These are phyloP conservation scores for Sebastiscus tertius DNA, from an alignment of 2,797 vertebrate genomes.

Conservation along the genomic window DNA sequence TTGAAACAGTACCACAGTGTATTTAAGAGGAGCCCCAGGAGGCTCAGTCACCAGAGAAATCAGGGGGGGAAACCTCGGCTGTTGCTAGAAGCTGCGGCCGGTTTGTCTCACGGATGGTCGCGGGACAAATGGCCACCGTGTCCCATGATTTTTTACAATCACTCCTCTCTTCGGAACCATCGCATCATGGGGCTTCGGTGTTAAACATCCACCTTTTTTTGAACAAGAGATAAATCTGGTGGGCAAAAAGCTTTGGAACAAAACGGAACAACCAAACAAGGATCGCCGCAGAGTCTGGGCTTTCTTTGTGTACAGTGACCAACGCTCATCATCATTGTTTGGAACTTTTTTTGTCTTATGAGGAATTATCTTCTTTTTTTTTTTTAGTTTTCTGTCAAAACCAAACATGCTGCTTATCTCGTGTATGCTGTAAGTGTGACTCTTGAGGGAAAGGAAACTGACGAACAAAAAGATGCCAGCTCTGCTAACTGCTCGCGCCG, in stretches of 20 bases:
- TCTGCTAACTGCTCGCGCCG: conserved; percentile 43
- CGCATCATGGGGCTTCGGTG: conserved; percentile 53
- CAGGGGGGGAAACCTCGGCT: not conserved
- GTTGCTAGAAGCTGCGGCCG: conserved; percentile 13
- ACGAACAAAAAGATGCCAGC: conserved; percentile 57
- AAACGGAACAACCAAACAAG: conserved; percentile 60
- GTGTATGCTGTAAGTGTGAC: conserved; percentile 80
- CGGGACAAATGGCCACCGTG: conserved; percentile 20
- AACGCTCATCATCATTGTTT: conserved; percentile 71
- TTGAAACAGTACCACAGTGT: conserved; percentile 21
- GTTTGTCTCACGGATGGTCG: conserved; percentile 10
- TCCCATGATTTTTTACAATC: conserved; percentile 56
- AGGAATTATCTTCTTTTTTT: conserved; percentile 49
- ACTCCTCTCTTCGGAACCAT: conserved; percentile 50
- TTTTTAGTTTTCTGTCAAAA: conserved; percentile 69
- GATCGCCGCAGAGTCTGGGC: conserved; percentile 47
- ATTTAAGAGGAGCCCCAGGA: conserved; percentile 20
- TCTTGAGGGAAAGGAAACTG: conserved; percentile 60
- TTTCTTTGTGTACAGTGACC: conserved; percentile 78
- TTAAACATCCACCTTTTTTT: conserved; percentile 33
- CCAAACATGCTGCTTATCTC: conserved; percentile 86
- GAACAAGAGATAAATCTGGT: conserved; percentile 28
- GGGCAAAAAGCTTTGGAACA: conserved; percentile 51
- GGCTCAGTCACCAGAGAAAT: conserved; percentile 35
- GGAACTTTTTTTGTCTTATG: conserved; percentile 65